These are phyloP conservation scores for Leucoraja erinaceus DNA, from an alignment of 2,113 vertebrate genomes.

Conservation along the genomic window DNA sequence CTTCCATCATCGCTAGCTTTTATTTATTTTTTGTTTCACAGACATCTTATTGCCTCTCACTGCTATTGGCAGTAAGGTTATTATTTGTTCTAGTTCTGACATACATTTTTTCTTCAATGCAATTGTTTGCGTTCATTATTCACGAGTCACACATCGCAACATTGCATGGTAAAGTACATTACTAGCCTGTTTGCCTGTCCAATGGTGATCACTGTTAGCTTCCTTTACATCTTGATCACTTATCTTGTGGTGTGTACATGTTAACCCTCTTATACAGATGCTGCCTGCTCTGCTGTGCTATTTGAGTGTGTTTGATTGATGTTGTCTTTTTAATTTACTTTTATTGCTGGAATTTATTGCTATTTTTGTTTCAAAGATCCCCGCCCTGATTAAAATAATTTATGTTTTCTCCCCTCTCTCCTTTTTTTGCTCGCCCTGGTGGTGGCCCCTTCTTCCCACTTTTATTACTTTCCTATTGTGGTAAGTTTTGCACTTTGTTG, in stretches of 20 bases:
- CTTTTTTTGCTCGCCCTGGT: slow-evolving; percentile 65
- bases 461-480: slow-evolving; percentile 98
- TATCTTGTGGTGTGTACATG: slow-evolving; percentile 53
- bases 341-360: slow-evolving; percentile 66
- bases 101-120: slow-evolving; percentile 24
- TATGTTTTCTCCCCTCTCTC: slow-evolving; percentile 85
- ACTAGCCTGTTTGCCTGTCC: slow-evolving; percentile 54
- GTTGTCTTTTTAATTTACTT: slow-evolving; percentile 54
- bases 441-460: slow-evolving; percentile 93
- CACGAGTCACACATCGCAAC: slow-evolving; percentile 28
- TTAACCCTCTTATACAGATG: slow-evolving; percentile 50
- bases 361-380: slow-evolving; percentile 69
- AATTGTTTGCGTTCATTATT: slow-evolving; percentile 17
- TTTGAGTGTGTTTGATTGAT: slow-evolving; percentile 51
- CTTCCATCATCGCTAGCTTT: slow-evolving; percentile 62
- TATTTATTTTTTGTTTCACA: slow-evolving; percentile 46
- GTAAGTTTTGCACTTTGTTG: slow-evolving; percentile 91
- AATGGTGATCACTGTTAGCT: slow-evolving; percentile 1
- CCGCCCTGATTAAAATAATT: slow-evolving; percentile 90
- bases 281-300: slow-evolving; percentile 18
- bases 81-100: slow-evolving; percentile 53
- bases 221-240: slow-evolving; percentile 50
- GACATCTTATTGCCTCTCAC: slow-evolving; percentile 56
- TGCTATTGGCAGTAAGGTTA: slow-evolving; percentile 58
- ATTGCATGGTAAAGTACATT: slow-evolving; percentile 73